phyloP scores from a whole-genome alignment of 2,888 invertebrate species.

The Drosophila sordidula region DNA sequence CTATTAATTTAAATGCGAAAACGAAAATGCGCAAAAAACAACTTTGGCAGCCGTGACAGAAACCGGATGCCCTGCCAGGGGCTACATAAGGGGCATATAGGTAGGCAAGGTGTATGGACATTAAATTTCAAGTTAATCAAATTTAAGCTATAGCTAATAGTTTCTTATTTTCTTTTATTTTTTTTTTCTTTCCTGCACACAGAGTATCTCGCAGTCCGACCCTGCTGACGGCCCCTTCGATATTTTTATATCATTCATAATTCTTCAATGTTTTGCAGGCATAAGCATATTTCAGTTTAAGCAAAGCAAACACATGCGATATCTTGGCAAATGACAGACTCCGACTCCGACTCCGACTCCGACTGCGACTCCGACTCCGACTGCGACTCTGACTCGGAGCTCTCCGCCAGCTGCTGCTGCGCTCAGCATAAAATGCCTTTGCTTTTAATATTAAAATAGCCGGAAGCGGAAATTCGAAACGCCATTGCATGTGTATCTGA shows the following conservation, averaged over 20 bases:
- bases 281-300: conserved; percentile 55
- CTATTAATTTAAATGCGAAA: conserved; percentile 72
- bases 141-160: too few relatives aligned
- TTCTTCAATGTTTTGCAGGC: conserved; percentile 57
- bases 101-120: neutral
- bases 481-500: conserved; percentile 60
- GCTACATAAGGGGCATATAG: neutral
- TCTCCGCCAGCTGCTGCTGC: conserved; percentile 54
- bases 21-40: conserved; percentile 33
- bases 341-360: conserved; percentile 12
- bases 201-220: neutral
- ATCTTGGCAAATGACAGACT: conserved; percentile 49
- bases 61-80: conserved; percentile 1
- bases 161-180: too few relatives aligned
- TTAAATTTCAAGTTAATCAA: too few relatives aligned
- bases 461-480: conserved; percentile 81
- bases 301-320: conserved; percentile 29
- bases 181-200: too few relatives aligned
- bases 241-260: conserved; percentile 42
- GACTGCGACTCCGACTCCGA: conserved; percentile 14
- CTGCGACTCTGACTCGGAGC: conserved; percentile 10
- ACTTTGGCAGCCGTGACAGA: conserved; percentile 10
- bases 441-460: conserved; percentile 79
- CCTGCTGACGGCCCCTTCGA: neutral
- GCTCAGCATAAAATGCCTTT: conserved; percentile 77